Evolutionary conservation across 2,797 vertebrate genomes (phyloP).

Genomic region (Vespertilio murinus): DNA sequence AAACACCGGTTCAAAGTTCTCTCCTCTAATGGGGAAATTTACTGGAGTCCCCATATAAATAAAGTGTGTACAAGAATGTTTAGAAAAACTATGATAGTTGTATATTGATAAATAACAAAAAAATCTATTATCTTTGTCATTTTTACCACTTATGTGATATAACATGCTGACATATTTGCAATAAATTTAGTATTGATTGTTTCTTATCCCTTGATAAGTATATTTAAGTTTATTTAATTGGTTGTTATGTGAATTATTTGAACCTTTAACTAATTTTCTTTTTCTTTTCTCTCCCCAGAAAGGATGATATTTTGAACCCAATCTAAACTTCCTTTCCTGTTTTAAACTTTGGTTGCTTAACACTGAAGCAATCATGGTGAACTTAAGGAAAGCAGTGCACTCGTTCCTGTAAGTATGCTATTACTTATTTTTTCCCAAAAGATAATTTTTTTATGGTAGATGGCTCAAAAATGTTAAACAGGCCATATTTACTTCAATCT

Average conservation of each 20-base stretch:
- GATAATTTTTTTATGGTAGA: background rate
- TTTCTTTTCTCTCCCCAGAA: conserved; percentile 67
- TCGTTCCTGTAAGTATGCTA: conserved; percentile 70
- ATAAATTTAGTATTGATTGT: background rate
- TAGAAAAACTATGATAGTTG: background rate
- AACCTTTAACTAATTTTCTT: conserved; percentile 50
- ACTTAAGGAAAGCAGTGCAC: conserved; percentile 59
- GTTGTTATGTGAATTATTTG: background rate
- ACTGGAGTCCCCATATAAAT: background rate
- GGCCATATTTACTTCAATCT: conserved; percentile 28
- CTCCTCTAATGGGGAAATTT: background rate
- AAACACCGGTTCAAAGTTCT: conserved; percentile 8
- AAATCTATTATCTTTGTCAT: background rate
- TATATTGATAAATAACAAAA: conserved; percentile 3
- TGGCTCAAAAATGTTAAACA: conserved; percentile 9
- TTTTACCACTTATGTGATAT: background rate
- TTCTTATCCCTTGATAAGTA: background rate
- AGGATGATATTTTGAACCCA: conserved; percentile 46
- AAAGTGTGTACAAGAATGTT: conserved; percentile 9
- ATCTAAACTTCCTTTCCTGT: conserved; percentile 47
- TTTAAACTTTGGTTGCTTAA: conserved; percentile 61
- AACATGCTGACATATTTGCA: background rate
- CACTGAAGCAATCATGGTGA: conserved; percentile 72
- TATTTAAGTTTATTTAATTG: conserved; percentile 32
- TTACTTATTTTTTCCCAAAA: conserved; percentile 18